A percentile compares a stretch with the other conserved stretches of the same genome.
Conservation (phyloP, 2,113 vertebrate species). For the Romanogobio albipinnatus region DNA sequence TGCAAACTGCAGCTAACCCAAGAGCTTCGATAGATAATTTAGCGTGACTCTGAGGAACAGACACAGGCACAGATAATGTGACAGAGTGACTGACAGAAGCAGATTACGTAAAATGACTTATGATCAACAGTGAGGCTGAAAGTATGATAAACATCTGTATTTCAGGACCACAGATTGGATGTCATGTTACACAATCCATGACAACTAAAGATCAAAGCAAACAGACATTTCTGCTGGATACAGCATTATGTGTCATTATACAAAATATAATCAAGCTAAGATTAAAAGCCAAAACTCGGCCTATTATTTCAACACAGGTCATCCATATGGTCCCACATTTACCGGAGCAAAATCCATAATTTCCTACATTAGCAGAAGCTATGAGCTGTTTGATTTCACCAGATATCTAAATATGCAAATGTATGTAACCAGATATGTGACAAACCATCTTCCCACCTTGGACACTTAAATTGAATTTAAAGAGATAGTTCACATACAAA, state of each 20-base stretch:
- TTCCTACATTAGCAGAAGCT: constrained; percentile 11
- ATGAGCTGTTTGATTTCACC: no score
- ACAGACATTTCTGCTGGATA: neutral
- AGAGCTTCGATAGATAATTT: neutral
- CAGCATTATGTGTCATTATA: constrained; percentile 19
- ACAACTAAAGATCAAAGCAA: constrained; percentile 11
- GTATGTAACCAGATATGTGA: neutral
- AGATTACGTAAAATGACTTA: neutral
- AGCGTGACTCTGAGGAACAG: neutral
- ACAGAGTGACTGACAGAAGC: neutral
- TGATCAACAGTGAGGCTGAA: constrained; percentile 2
- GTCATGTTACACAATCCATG: neutral
- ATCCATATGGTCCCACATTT: constrained; percentile 24
- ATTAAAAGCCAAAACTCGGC: constrained; percentile 8
- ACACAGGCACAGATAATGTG: neutral
- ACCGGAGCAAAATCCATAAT: neutral
- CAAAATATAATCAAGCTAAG: neutral
- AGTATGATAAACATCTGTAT: constrained; percentile 31
- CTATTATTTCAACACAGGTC: neutral
- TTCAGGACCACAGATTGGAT: constrained; percentile 14
- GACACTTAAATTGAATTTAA: neutral
- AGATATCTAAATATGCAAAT: constrained; percentile 3
- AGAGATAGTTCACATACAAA: neutral
- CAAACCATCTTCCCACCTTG: neutral
- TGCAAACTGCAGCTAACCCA: constrained; percentile 4